phyloP scores from a whole-genome alignment of 1,140 invertebrate genomes.

The Lasaia peninsularis region DNA sequence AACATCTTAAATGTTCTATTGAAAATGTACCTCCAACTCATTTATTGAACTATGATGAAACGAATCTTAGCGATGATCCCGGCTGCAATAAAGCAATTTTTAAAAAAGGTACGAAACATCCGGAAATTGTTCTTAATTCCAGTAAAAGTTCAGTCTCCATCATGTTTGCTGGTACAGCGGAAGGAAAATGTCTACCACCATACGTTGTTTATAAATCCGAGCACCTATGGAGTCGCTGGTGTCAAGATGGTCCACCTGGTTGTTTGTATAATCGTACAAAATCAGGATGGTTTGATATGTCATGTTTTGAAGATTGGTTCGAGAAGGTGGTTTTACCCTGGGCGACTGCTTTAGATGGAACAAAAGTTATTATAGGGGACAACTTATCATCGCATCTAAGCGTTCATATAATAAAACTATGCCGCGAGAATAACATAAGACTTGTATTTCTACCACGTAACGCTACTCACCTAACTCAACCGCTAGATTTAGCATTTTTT shows the following conservation, averaged over 20 bases:
- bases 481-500: constrained; percentile 57
- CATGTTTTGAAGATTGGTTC: constrained; percentile 57
- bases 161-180: constrained; percentile 50
- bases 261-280: constrained; percentile 46
- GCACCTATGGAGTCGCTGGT: constrained; percentile 51
- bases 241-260: constrained; percentile 38
- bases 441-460: constrained; percentile 53
- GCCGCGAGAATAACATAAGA: not conserved
- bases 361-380: constrained; percentile 27
- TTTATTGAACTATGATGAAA: constrained; percentile 70
- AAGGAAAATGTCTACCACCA: constrained; percentile 36
- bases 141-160: constrained; percentile 47
- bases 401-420: not conserved
- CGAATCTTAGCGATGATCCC: constrained; percentile 58
- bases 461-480: constrained; percentile 28
- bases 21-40: constrained; percentile 41
- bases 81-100: constrained; percentile 42
- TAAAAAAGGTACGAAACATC: constrained; percentile 43
- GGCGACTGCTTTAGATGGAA: constrained; percentile 19
- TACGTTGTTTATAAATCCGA: constrained; percentile 61
- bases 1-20: constrained; percentile 21
- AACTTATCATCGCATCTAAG: constrained; percentile 44
- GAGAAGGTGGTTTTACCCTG: constrained; percentile 29
- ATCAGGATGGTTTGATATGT: constrained; percentile 58
- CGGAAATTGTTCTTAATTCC: constrained; percentile 43